phyloP scores from a whole-genome alignment of 2,113 vertebrate species.

The Corvus moneduloides region DNA sequence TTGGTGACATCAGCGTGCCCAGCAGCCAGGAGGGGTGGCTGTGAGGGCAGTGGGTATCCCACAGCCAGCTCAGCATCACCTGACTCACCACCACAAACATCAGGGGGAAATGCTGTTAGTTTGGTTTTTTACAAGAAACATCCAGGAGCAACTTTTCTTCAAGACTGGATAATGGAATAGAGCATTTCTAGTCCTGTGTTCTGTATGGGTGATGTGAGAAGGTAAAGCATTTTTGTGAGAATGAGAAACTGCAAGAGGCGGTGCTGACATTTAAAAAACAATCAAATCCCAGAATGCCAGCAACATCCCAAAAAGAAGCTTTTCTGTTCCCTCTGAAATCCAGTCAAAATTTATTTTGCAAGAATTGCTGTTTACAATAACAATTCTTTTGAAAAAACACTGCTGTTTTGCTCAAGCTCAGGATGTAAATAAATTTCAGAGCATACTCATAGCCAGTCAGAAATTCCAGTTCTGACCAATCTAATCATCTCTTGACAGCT shows the following conservation, averaged over 20 bases:
- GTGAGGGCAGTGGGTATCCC: accelerated
- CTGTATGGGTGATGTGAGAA: neutral
- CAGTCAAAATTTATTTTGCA: neutral
- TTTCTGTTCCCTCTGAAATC: neutral
- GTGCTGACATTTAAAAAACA: neutral
- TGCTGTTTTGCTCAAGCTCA: neutral
- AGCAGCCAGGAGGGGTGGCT: neutral
- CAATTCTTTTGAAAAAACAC: neutral
- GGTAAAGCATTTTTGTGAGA: neutral
- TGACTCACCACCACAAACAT: neutral
- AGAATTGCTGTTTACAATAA: neutral
- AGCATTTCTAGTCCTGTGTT: neutral
- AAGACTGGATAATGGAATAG: accelerated
- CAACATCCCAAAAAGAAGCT: neutral
- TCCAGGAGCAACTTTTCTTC: neutral
- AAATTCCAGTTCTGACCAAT: neutral
- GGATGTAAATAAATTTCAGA: neutral
- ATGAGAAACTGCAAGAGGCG: neutral
- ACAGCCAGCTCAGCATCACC: neutral
- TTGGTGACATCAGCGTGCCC: accelerated
- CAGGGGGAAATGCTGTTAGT: neutral
- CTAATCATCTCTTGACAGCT: neutral
- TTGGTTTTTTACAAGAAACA: neutral
- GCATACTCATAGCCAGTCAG: neutral
- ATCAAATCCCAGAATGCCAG: neutral